phyloP scores from a whole-genome alignment of 2,888 invertebrate species.

The Agapostemon virescens region DNA sequence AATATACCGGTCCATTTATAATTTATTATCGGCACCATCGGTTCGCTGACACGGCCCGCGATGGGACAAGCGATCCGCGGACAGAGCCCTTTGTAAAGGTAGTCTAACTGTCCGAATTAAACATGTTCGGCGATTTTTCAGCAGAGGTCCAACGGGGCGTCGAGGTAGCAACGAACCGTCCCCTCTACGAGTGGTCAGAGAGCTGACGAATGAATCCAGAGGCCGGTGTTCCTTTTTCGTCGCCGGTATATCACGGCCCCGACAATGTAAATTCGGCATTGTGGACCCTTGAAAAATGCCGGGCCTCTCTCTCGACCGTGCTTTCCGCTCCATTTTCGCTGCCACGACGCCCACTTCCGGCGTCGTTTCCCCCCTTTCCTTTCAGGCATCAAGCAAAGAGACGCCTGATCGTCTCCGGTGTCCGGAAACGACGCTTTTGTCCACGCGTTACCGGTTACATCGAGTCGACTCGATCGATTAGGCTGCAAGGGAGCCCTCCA shows the following conservation, averaged over 20 bases:
- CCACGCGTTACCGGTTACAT: conserved; percentile 65
- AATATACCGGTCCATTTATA: background rate
- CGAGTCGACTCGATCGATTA: conserved; percentile 65
- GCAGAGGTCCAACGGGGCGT: conserved; percentile 1
- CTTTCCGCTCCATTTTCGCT: conserved; percentile 60
- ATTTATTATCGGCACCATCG: conserved; percentile 5
- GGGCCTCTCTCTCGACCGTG: conserved; percentile 47
- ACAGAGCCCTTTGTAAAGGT: conserved; percentile 3
- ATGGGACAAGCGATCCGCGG: background rate
- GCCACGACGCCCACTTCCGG: conserved; percentile 27
- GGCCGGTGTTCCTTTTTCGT: conserved; percentile 58
- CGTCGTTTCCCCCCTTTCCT: conserved; percentile 26
- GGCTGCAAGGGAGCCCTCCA: conserved; percentile 43
- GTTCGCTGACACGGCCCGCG: background rate
- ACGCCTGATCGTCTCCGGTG: conserved; percentile 44
- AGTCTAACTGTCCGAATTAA: conserved; percentile 50
- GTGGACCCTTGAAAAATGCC: conserved; percentile 67
- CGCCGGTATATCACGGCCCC: conserved; percentile 43
- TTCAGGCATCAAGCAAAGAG: conserved; percentile 31
- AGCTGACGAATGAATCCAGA: conserved; percentile 68
- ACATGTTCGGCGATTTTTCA: conserved; percentile 56
- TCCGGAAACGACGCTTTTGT: conserved; percentile 67
- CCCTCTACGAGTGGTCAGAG: background rate
- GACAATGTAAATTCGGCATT: conserved; percentile 72
- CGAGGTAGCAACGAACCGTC: background rate